Conservation (phyloP, 2,113 vertebrate genomes). For the Kryptolebias marmoratus region DNA sequence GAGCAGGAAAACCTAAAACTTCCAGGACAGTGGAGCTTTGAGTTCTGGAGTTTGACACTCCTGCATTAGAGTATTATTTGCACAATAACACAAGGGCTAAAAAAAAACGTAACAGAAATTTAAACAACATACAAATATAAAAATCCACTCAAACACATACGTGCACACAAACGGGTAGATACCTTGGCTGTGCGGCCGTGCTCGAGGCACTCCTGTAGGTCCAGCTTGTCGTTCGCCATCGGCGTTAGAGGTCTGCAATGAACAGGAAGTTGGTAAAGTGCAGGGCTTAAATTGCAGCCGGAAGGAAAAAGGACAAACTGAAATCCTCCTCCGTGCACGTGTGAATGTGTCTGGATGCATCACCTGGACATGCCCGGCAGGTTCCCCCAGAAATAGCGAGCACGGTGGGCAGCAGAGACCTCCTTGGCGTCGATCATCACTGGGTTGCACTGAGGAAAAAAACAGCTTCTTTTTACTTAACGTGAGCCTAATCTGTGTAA, state of each 20-base stretch:
- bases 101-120: background rate
- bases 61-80: too few relatives aligned
- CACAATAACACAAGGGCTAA: too few relatives aligned
- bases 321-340: background rate
- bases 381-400: constrained; percentile 98
- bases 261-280: background rate
- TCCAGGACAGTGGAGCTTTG: too few relatives aligned
- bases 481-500: background rate
- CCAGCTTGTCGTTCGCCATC: constrained; percentile 92
- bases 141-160: constrained; percentile 9
- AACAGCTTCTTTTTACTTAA: constrained; percentile 1
- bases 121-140: background rate
- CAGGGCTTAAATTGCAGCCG: background rate
- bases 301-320: background rate
- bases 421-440: constrained; percentile 99
- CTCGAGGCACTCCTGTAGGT: constrained; percentile 96
- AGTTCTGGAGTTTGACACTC: too few relatives aligned
- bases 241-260: constrained; percentile 86
- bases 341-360: constrained; percentile 17
- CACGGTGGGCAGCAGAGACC: constrained; percentile 95
- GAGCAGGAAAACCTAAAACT: too few relatives aligned
- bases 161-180: constrained; percentile 19
- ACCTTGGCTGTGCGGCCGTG: constrained; percentile 98
- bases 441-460: constrained; percentile 86
- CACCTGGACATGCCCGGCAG: constrained; percentile 98